Evolutionary conservation across 2,113 vertebrate genomes (phyloP), one percentile per base, ranked within the genome.

Genomic region (Heterochromis multidens): DNA sequence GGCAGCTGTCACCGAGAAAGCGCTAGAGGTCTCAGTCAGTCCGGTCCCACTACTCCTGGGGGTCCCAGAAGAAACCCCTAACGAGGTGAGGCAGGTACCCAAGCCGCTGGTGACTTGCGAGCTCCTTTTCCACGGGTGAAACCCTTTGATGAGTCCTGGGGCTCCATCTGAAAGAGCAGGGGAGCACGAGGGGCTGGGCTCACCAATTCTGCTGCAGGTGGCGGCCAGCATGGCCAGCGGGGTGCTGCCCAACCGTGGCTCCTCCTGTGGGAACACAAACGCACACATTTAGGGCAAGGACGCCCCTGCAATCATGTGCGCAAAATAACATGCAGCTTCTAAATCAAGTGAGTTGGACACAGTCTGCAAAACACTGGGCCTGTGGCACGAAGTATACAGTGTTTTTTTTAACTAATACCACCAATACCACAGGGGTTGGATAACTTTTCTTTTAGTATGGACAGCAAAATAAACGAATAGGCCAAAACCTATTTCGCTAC

Each of bases 161-260:
- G 96, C 92, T 88, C 96, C 96, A 91, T 98, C 97, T 78, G 97
- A 97, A 10, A 97, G 95, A 16, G 81, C 88, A 29, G 97, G 95
- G 60, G 97, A 97, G 88, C 96, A 97, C 29, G 97, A 97, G 10
- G 97, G 96, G 91, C 96, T 97, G 88, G 97, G 95, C 83, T 97
- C 98, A 57, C 98, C 98, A 93, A 99, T 98, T 92, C 98, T 97
- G 91, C 97, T 98, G 94, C 98, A 99, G 94, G 98, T 98, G 93
- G 97, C 98, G 49, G 98, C 98, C 81, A 99, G 94, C 98, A 99
- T 98, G 93, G 97, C 98, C 93, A 99, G 92, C 79, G 98, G 98
- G 89, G 97, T 97, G 87, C 97, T 97, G 95, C 97, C 97, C 85
- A 98, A 94, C 94, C 97, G 95, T 82, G 97, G 97, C 95, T 99